Base-by-base conservation (phyloP, 2,113 vertebrate species). In the Uropsilus gracilis region DNA sequence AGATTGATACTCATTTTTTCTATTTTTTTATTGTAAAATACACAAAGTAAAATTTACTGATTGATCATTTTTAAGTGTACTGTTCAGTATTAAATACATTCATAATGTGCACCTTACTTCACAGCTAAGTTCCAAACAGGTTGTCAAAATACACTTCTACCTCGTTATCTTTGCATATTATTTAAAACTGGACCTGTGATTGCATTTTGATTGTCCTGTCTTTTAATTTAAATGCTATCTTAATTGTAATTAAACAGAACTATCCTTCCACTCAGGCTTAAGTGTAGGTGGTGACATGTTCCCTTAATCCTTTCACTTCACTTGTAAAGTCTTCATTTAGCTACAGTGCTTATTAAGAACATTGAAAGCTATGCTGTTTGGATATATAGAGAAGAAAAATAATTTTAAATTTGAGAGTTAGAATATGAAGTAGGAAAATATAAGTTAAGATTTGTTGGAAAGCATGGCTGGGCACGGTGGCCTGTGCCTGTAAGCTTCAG, bases 361-460 rank as follows among this genome's bases (percentile, higher is more conserved):
- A 89, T 84, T 90, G 10, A 69, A 22, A 83, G 39, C 42, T 3
- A 0, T 1, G 44, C 77, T 55, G 28, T 93, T 83, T 86, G 44
- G 55, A 22, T 87, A 14, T 77, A 66, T 24, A 9, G 1, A 6
- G 13, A 0, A 0, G 8, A 17, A 53, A 34, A 39, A 4, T 88
- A n/a, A n/a, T 75, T 80, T 50, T 46, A 59, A 14, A 28, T 28
- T 86, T n/a, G 17, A 78, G 20, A 61, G 73, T 80, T 46, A 90
- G 22, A 72, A 48, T 76, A 53, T 66, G 59, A 84, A 96, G 37
- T 93, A 90, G 48, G 53, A 78, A 94, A 89, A 76, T n/a, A 16
- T 34, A 66, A 93, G 76, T 78, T 73, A 88, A 78, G 37, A 63
- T 90, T 92, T 39, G 28, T 85, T 66, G 46, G 22, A 59, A 34